Evolutionary conservation across 2,797 vertebrate genomes (phyloP).

Genomic region (Taenioides sp.): DNA sequence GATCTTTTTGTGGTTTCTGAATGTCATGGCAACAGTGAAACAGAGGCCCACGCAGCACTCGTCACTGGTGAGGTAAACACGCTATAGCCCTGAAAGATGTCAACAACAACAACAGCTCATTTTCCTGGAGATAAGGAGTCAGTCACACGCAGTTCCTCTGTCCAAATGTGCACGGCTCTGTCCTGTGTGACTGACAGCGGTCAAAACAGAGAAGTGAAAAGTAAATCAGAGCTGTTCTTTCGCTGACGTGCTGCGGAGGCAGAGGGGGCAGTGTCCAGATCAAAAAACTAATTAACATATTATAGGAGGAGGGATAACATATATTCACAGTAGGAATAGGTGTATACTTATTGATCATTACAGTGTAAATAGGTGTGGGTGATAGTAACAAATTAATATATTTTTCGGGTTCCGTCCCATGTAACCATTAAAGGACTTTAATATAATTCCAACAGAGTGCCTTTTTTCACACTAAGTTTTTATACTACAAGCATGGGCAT

Average conservation of each 20-base stretch:
- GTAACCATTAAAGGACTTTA: too few species aligned
- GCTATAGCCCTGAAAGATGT: constrained; percentile 1
- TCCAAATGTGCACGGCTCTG: neutral
- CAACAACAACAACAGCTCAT: neutral
- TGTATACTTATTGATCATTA: neutral
- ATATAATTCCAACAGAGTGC: too few species aligned
- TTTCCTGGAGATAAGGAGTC: constrained; percentile 17
- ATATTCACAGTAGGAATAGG: neutral
- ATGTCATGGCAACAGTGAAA: constrained; percentile 67
- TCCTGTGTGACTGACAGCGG: neutral
- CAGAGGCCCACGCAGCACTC: constrained; percentile 38
- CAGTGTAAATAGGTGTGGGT: too few species aligned
- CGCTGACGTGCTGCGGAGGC: neutral
- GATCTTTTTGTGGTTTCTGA: constrained; percentile 49
- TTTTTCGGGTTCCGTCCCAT: too few species aligned
- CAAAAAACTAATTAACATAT: neutral
- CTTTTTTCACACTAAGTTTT: too few species aligned
- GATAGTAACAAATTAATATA: too few species aligned
- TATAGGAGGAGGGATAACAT: neutral
- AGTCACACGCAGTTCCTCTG: constrained; percentile 9
- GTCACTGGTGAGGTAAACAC: constrained; percentile 49
- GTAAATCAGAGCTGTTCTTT: constrained; percentile 12
- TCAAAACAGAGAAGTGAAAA: constrained; percentile 12
- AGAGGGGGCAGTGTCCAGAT: neutral
- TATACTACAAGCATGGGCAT: too few species aligned